Evolutionary conservation across 2,797 vertebrate species (phyloP), one percentile per base, ranked within the genome.

Genomic region (Sandelia bainsii): DNA sequence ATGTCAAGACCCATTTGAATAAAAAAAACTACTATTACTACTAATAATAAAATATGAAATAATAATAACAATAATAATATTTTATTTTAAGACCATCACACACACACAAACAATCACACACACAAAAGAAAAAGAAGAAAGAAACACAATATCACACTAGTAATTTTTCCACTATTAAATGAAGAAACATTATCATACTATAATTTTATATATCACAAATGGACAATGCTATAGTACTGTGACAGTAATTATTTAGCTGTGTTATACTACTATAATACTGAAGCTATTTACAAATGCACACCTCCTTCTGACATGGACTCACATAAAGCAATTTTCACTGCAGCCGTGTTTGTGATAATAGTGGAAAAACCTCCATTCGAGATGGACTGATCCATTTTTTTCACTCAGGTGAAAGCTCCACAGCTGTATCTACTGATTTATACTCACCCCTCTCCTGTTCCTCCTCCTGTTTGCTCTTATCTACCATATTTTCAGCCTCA

Each of bases 361-460:
- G 77, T 87, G 80, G 71, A 82, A 88, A 87, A 89, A 88, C 67
- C 46, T 83, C 29, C 72, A 80, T 46, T 62, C 17, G 40, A 32
- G 61, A 81, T 63, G 79, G 65, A 60, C 40, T 32, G 50, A 69
- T 68, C 44, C 27, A 50, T 9, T 52, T 62, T n/a, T 75, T 25
- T 84, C 79, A 81, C 65, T 78, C 66, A 57, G 73, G 32, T 52
- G 45, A 60, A 67, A 58, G 6, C 69, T 72, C 51, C 62, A 63
- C 23, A 67, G 53, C 52, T 32, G 13, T n/a, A 54, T 68, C 23
- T 64, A 20, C 51, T 14, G 59, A 22, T 64, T 46, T 19, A 39
- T 78, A 91, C 94, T 94, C 81, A 95, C 94, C 92, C 72, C 89
- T 91, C 84, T 92, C 89, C 32, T 58, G 81, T 50, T 92, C 87